phyloP scores from a whole-genome alignment of 1,140 invertebrate genomes.

The Drosophila asahinai region DNA sequence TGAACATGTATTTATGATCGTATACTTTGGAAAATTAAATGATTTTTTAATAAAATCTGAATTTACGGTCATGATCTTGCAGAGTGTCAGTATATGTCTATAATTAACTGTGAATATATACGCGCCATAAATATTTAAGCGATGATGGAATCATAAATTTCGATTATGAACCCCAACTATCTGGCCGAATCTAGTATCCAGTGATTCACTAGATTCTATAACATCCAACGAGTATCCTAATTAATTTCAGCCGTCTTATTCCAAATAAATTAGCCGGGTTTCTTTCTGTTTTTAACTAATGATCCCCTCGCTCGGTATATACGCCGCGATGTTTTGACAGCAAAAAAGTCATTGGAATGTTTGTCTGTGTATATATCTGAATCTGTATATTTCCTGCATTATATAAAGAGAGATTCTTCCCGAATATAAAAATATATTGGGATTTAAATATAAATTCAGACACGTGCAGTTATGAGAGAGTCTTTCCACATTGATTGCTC shows the following conservation, averaged over 20 bases:
- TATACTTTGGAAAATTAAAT: conserved; percentile 42
- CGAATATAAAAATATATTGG: conserved; percentile 42
- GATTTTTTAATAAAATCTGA: conserved; percentile 47
- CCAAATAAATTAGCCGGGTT: conserved; percentile 16
- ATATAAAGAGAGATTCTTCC: conserved; percentile 32
- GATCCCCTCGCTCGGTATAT: conserved; percentile 19
- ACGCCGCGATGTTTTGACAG: conserved; percentile 27
- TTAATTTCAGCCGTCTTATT: conserved; percentile 13
- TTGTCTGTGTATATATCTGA: background rate
- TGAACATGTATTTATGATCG: conserved; percentile 55
- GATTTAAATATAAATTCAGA: conserved; percentile 48
- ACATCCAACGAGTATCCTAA: background rate
- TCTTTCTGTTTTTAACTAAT: conserved; percentile 31
- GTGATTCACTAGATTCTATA: conserved; percentile 19
- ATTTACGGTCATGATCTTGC: conserved; percentile 35
- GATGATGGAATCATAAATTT: conserved; percentile 30
- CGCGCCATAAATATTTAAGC: conserved; percentile 24
- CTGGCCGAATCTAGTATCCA: background rate
- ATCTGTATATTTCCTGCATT: conserved; percentile 22
- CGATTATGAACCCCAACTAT: conserved; percentile 13
- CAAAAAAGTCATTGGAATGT: conserved; percentile 20
- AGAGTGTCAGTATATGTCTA: conserved; percentile 30
- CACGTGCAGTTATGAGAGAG: conserved; percentile 45
- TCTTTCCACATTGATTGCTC: conserved; percentile 28
- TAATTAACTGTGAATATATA: conserved; percentile 35